These are phyloP conservation scores for Enteromius treurensis DNA, from an alignment of 2,797 vertebrate species.

Conservation along the genomic window DNA sequence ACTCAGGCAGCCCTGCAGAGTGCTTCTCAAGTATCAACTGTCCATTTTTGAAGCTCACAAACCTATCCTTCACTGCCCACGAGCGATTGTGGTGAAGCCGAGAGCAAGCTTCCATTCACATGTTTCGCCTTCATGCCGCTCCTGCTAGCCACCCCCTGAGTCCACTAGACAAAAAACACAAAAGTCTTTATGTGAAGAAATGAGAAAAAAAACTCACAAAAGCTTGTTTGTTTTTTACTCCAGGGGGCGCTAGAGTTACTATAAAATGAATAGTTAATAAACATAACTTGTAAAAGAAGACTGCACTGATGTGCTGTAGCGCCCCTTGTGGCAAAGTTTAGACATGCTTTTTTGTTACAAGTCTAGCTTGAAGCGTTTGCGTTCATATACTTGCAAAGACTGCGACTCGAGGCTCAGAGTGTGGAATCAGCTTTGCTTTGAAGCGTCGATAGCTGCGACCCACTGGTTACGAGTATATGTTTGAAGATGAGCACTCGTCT, in stretches of 20 bases:
- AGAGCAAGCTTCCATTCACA: conserved; percentile 51
- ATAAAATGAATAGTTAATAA: background rate
- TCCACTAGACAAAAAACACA: conserved; percentile 22
- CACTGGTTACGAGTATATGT: conserved; percentile 13
- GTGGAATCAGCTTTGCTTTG: conserved; percentile 2
- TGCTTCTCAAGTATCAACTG: background rate
- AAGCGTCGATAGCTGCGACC: background rate
- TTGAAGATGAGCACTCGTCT: conserved; percentile 19
- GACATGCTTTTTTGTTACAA: background rate
- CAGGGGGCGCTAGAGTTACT: background rate
- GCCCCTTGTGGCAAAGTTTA: too few relatives aligned
- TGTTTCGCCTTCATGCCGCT: conserved; percentile 41
- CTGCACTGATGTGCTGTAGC: background rate
- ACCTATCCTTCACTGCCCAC: background rate
- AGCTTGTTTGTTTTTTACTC: too few relatives aligned
- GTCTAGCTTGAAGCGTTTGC: background rate
- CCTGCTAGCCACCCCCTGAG: conserved; percentile 6
- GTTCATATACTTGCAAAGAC: background rate
- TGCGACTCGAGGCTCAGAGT: background rate
- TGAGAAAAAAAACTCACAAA: background rate
- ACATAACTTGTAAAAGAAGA: background rate
- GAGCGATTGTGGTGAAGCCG: background rate
- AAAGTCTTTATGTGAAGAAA: background rate
- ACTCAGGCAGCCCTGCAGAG: conserved; percentile 27
- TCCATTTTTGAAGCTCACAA: conserved; percentile 17